Evolutionary conservation across 2,113 vertebrate genomes (phyloP), one percentile per base, ranked within the genome.

Genomic region (Raja brachyura): DNA sequence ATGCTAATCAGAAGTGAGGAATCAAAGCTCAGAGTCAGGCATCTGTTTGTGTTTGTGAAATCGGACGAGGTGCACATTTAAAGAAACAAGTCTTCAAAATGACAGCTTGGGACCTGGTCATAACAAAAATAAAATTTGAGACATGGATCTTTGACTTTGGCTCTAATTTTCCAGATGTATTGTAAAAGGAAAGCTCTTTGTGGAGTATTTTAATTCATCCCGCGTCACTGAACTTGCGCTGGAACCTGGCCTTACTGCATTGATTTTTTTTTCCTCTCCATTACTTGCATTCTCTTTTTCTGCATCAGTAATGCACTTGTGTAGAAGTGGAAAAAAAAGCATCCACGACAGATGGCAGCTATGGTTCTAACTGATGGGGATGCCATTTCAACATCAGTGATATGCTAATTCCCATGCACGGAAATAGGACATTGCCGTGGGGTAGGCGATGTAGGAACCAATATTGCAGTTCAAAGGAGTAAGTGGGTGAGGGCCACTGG

Each of bases 71-170:
- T 48, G 66, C 88, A 48, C 63, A 20, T 70, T 92, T 92, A 92
- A 92, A 73, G 16, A 28, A 92, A 73, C 68, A 39, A 13, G 66
- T 73, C 66, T 92, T 92, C 66, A 92, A 54, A 54, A 0, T 92
- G 90, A 92, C 90, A 92, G 90, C 48, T 92, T 48, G 33, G 68
- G 73, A 28, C 39, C 39, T 70, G 70, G 90, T 73, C 90, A 92
- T 48, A 54, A 48, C 90, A 74, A 14, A 22, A 54, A 48, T 25
- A 28, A 73, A 73, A 74, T 31, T 22, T 39, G 20, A 54, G 33
- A 54, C 9, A 3, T 92, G 3, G 20, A 92, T 73, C 66, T 73
- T 92, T 73, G 90, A 48, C 68, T 70, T 48, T 22, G 48, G 33
- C 20, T 92, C 88, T 28, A 39, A 48, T 92, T 25, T 39, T 73